Evolutionary conservation across 2,888 invertebrate species (phyloP), one percentile per base, ranked within the genome.

Genomic region (Ditula angustiorana): DNA sequence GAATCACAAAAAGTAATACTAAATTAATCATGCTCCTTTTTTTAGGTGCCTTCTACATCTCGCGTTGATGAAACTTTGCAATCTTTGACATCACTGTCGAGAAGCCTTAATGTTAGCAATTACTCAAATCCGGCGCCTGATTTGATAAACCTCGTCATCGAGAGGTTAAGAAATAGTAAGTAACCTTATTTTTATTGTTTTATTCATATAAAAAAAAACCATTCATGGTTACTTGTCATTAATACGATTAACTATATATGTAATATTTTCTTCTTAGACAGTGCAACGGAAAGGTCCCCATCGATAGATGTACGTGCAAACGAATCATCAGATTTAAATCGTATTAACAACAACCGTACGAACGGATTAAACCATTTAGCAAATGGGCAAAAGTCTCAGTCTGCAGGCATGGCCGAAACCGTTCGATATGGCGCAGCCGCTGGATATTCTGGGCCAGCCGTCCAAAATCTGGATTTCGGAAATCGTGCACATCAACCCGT

Each of bases 341-440:
- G 55, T 10, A 11, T 56, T 7, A 16, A 13, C 8, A 56, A 56
- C 16, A 56, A 28, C 7, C 26, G 41, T 41, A n/a, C 55, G 24
- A 56, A 56, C n/a, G 55, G 55, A 2, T 41, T 56, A 13, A 56
- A n/a, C 41, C 41, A 26, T 26, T 28, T 28, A 28, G 24, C 41
- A 19, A 56, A 21, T 53, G 64, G 64, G 2, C 64, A 53, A 44
- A 59, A 53, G 24, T n/a, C 50, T 26, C 55, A 49, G 8, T 7
- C 49, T 10, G 16, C 28, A 37, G 23, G 5, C n/a, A n/a, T 41
- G 19, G 16, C 16, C 10, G 56, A 50, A 13, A 8, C 41, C 16
- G 8, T 30, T 5, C 24, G 63, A 30, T 63, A 58, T 11, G 58
- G 56, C 4, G 53, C 19, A 5, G 23, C 41, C n/a, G 23, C 37